These are phyloP conservation scores for Halocynthia roretzi DNA, from an alignment of 23 tunicate species.

Conservation along the genomic window DNA sequence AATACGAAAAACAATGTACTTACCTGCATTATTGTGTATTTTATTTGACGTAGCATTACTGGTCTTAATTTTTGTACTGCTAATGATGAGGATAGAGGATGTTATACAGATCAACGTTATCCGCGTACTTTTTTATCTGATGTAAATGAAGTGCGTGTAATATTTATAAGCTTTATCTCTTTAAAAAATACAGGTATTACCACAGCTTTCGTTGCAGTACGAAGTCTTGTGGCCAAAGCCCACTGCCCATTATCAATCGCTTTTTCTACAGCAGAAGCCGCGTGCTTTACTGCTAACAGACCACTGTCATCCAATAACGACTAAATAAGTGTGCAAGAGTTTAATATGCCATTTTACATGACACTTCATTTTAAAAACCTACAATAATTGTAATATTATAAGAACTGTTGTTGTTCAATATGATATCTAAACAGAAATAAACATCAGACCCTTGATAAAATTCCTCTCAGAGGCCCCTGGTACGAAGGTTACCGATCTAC, in stretches of 20 bases:
- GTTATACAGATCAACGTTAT: slow-evolving; percentile 87
- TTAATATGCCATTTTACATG: no score
- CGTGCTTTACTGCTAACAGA: slow-evolving; percentile 45
- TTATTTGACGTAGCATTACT: no score
- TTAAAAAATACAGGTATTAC: not conserved
- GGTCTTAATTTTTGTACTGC: not conserved
- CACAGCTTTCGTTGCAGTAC: slow-evolving; percentile 45
- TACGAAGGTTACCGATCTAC: no score
- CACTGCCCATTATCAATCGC: slow-evolving; percentile 69
- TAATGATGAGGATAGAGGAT: slow-evolving; percentile 72
- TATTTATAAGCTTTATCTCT: not conserved
- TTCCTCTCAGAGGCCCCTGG: no score
- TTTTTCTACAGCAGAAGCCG: slow-evolving; percentile 50
- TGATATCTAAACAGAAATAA: no score
- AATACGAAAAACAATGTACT: no score
- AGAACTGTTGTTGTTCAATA: no score
- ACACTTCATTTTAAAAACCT: no score
- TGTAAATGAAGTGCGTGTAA: no score
- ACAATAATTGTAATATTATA: no score
- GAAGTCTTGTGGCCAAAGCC: slow-evolving; percentile 49
- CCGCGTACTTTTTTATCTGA: slow-evolving; percentile 53
- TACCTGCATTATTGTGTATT: no score
- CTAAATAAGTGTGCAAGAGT: not conserved
- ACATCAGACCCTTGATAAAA: no score
- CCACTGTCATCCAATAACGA: slow-evolving; percentile 64